Evolutionary conservation across 2,113 vertebrate species (phyloP).

Genomic region (Brienomyrus longianalis): DNA sequence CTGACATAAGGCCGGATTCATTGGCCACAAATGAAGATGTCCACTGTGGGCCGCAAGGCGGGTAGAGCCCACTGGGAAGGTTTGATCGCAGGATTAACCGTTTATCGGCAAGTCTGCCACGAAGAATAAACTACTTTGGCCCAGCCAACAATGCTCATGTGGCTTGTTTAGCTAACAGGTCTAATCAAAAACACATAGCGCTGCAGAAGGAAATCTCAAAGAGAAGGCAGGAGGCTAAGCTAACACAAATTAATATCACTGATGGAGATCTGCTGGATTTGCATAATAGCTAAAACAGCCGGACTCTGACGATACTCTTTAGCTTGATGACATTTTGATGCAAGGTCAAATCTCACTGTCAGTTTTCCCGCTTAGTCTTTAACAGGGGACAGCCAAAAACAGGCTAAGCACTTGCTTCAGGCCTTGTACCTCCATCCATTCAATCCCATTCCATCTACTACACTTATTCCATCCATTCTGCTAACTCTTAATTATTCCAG

Average conservation of each 20-base stretch:
- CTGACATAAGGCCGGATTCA: constrained; percentile 90
- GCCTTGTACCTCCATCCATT: background rate
- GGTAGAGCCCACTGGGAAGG: constrained; percentile 26
- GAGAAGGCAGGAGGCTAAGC: constrained; percentile 45
- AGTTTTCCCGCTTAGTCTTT: constrained; percentile 41
- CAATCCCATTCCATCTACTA: background rate
- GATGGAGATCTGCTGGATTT: constrained; percentile 47
- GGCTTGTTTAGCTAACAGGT: constrained; percentile 47
- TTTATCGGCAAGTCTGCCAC: constrained; percentile 47
- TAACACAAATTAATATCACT: constrained; percentile 48
- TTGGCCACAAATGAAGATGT: constrained; percentile 79
- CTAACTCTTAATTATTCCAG: background rate
- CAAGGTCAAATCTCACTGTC: constrained; percentile 32
- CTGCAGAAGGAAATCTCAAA: constrained; percentile 29
- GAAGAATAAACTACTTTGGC: constrained; percentile 29
- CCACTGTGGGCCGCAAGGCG: background rate
- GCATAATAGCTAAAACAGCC: constrained; percentile 32
- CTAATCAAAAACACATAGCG: constrained; percentile 36
- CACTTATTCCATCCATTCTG: background rate
- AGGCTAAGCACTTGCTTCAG: background rate
- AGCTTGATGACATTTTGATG: constrained; percentile 41
- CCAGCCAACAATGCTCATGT: constrained; percentile 31
- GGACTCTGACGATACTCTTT: constrained; percentile 38
- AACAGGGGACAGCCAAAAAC: constrained; percentile 15
- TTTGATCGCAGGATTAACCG: constrained; percentile 61